Base-by-base conservation (phyloP, 2,797 vertebrate genomes). In the Triplophysa yarkandensis region DNA sequence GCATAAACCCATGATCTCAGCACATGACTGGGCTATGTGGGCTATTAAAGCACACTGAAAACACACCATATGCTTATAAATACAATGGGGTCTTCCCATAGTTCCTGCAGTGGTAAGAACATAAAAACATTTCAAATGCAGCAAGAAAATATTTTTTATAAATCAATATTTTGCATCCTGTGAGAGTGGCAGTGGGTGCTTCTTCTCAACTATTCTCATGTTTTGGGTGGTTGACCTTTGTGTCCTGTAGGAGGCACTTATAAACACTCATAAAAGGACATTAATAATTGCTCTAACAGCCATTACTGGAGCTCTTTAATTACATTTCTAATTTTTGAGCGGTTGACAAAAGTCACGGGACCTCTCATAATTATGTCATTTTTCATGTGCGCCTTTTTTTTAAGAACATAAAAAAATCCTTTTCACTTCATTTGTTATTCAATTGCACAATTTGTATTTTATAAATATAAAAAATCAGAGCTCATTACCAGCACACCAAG, bases 1-100 rank as follows among this genome's bases (percentile, higher is more conserved):
- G 85, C 82, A 68, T 77, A 83, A 87, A 87, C 90, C 73, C 91
- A 90, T 92, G 91, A 92, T 91, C 85, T 77, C 80, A 89, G 80
- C 92, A 90, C 92, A 92, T 93, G 91, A 92, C 83, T 54, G 67
- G 80, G 36, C 36, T 39, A 76, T 68, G 58, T 57, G 62, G 17
- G 28, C 44, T 57, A 92, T 90, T 88, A 90, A 71, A 52, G 72
- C 76, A 71, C 79, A 76, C 79, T 83, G 77, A 63, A 68, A 65
- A 41, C 83, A 87, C 83, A 85, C 68, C 3, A 30, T 9, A 14
- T 66, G 62, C 6, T 83, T 79, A 74, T 77, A 43, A 32, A 17
- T 23, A 44, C 48, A 17, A 4, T 19, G 27, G 9, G 36, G 36
- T 39, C 13, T 13, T 39, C 36, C 7, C 10, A 34, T 9, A 34